Evolutionary conservation across 2,797 vertebrate genomes (phyloP).

Genomic region (Squalus acanthias): DNA sequence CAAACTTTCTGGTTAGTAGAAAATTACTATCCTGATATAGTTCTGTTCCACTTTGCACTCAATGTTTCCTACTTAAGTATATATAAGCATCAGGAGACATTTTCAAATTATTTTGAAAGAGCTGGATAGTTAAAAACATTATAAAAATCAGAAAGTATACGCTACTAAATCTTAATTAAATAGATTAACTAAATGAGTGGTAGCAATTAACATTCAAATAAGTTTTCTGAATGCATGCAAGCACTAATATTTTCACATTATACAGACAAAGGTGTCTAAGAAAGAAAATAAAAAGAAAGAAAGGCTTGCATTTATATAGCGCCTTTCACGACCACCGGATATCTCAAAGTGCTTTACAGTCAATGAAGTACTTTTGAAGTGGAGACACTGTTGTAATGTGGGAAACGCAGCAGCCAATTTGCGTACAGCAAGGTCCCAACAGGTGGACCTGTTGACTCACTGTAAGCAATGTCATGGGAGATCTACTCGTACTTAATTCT

Average conservation of each 20-base stretch:
- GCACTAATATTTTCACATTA: neutral
- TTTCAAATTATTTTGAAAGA: neutral
- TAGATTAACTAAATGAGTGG: neutral
- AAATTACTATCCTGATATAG: neutral
- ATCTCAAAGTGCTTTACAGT: no score
- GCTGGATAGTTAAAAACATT: neutral
- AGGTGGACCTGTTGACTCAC: no score
- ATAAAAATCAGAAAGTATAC: neutral
- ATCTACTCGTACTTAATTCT: no score
- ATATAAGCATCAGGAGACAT: neutral
- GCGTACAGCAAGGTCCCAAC: no score
- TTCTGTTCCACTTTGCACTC: neutral
- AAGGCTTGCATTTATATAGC: no score
- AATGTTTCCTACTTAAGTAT: neutral
- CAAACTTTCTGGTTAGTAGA: neutral
- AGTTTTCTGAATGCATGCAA: neutral
- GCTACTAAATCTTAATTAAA: neutral
- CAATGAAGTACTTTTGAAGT: no score
- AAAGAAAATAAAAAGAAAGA: neutral
- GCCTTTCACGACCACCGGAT: no score
- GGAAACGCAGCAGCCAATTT: no score
- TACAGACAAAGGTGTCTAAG: neutral
- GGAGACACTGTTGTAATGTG: no score
- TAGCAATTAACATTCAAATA: neutral
- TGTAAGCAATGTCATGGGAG: no score